These are phyloP conservation scores for Vandiemenella viatica DNA, from an alignment of 2,888 invertebrate species.

Conservation along the genomic window DNA sequence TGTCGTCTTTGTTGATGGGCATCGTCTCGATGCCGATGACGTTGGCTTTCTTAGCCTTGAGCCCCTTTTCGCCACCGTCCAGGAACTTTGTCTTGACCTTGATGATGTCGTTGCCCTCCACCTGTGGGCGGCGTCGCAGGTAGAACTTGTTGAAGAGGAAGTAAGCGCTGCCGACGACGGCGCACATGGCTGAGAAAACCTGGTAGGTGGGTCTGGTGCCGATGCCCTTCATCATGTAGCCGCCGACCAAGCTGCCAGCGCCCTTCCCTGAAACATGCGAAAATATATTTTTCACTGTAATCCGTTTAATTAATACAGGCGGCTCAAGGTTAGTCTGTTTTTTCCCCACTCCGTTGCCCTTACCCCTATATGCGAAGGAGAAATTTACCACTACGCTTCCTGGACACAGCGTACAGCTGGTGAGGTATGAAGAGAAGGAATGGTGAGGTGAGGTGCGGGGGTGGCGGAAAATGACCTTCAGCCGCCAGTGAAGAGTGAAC, in stretches of 20 bases:
- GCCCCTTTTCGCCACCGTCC: background rate
- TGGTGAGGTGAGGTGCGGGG: too few relatives aligned
- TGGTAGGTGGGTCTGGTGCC: constrained; percentile 58
- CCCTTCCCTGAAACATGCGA: constrained; percentile 34
- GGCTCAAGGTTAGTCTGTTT: too few relatives aligned
- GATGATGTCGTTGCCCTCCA: constrained; percentile 40
- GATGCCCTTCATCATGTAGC: constrained; percentile 54
- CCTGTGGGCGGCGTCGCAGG: constrained; percentile 38
- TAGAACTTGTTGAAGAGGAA: constrained; percentile 50
- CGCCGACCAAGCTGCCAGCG: constrained; percentile 57
- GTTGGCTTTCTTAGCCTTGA: background rate
- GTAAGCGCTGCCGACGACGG: constrained; percentile 50
- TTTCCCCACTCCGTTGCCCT: too few relatives aligned
- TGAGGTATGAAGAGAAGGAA: too few relatives aligned
- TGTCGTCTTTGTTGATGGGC: constrained; percentile 25
- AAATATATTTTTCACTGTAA: too few relatives aligned
- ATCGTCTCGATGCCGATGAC: constrained; percentile 25
- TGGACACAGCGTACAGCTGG: too few relatives aligned
- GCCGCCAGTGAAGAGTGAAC: too few relatives aligned
- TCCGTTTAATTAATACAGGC: too few relatives aligned
- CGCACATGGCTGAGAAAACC: constrained; percentile 46
- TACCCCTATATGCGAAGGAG: too few relatives aligned
- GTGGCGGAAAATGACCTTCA: too few relatives aligned
- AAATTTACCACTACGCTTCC: too few relatives aligned
- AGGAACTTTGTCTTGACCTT: constrained; percentile 22